Evolutionary conservation across 2,797 vertebrate species (phyloP), one percentile per base, ranked within the genome.

Genomic region (Phataginus tricuspis): DNA sequence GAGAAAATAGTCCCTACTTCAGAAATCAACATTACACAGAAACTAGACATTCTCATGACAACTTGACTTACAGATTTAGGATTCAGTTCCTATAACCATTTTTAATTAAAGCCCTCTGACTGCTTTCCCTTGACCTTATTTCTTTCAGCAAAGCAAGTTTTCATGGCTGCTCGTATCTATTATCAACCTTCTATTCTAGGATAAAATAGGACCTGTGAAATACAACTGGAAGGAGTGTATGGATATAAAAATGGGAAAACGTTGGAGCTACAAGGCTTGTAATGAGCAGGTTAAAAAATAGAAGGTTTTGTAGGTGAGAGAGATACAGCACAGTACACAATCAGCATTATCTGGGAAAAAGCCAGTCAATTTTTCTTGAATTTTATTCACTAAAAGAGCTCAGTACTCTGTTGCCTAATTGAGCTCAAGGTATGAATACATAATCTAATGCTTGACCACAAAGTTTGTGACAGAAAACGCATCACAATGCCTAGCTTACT

Each of bases 391-490:
- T 82, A 95, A 95, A 72, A 68, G 92, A 87, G 95, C 80, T 75
- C 59, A 90, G 37, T 95, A 42, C 91, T 61, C 95, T 95, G 45
- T 87, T 96, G 13, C 4, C 92, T 98, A 94, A 96, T 57, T 97
- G 96, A 96, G 80, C 78, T 11, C 90, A 86, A 87, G 37, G 79
- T 95, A 95, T 59, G 57, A 93, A 75, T 92, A 2, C 57, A 39
- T 86, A 85, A 98, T 94, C 23, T 84, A 91, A 69, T 90, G 16
- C 5, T 61, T 34, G n/a, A 72, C 96, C 87, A 90, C 93, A 95
- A 97, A 98, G 96, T 93, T 74, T 96, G 74, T 97, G 68, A 83
- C 84, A 68, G 93, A 57, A 98, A 97, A 85, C 7, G 0, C 34
- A 97, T 79, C 49, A 79, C 69, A 84, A 39, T 25, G 90, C 55